Evolutionary conservation across 2,797 vertebrate species (phyloP).

Genomic region (Labroides dimidiatus): DNA sequence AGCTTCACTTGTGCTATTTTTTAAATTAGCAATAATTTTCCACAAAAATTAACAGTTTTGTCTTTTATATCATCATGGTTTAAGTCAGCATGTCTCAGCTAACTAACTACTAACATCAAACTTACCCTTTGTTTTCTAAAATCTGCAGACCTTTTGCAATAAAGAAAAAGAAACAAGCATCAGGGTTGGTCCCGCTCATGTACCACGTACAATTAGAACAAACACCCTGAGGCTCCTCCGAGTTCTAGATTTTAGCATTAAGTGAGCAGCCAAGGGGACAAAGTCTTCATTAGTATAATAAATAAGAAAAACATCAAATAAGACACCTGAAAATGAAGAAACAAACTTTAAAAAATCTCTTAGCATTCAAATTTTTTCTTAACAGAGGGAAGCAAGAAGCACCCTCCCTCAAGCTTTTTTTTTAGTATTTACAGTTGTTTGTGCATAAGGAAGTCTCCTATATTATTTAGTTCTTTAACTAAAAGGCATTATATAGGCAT

Average conservation of each 20-base stretch:
- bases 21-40: too few relatives aligned
- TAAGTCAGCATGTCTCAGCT: too few relatives aligned
- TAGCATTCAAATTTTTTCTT: too few relatives aligned
- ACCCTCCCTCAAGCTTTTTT: conserved; percentile 23
- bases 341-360: too few relatives aligned
- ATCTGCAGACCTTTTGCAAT: neutral
- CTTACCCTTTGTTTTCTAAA: neutral
- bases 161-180: neutral
- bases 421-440: conserved; percentile 54
- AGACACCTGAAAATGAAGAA: conserved; percentile 16
- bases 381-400: too few relatives aligned
- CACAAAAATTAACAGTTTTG: neutral
- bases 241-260: too few relatives aligned
- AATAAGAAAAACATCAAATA: conserved; percentile 5
- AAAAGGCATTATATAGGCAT: too few relatives aligned
- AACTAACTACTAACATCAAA: neutral
- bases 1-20: neutral
- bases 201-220: neutral
- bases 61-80: too few relatives aligned
- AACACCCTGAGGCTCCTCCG: neutral
- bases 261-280: too few relatives aligned
- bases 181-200: too few relatives aligned
- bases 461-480: conserved; percentile 36
- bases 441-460: conserved; percentile 34
- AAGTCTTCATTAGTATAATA: too few relatives aligned